Percentiles rank a stretch among this genome's conserved stretches.
Conservation (phyloP, 2,888 invertebrate species). For the Cylindroiulus punctatus region DNA sequence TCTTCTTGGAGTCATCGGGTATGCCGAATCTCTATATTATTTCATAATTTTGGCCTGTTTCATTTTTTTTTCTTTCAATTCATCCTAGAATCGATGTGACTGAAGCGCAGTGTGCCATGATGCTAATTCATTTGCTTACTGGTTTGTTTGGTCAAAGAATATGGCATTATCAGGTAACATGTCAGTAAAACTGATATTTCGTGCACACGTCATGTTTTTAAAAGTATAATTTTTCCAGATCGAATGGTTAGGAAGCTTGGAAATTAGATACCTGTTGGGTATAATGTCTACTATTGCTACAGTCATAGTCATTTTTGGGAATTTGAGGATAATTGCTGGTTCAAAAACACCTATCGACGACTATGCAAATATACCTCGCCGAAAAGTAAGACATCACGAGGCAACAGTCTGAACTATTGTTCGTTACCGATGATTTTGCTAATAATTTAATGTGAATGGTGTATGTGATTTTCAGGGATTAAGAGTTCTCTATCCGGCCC, state of each 20-base stretch:
- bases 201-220: no score
- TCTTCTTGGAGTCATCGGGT: neutral
- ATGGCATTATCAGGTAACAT: conserved; percentile 46
- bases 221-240: neutral
- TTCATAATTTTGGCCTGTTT: neutral
- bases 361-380: neutral
- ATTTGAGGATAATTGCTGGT: conserved; percentile 54
- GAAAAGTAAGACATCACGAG: neutral
- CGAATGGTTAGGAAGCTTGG: conserved; percentile 30
- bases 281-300: neutral
- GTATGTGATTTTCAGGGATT: conserved; percentile 47
- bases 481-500: conserved; percentile 48
- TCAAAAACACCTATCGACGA: conserved; percentile 35
- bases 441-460: neutral
- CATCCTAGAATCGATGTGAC: conserved; percentile 53
- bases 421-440: neutral
- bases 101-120: conserved; percentile 52
- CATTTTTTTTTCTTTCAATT: neutral
- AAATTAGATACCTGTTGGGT: conserved; percentile 32
- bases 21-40: neutral
- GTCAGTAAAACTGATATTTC: no score
- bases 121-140: conserved; percentile 49
- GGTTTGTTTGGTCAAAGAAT: conserved; percentile 34
- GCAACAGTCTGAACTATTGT: neutral
- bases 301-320: conserved; percentile 31